A percentile compares a stretch with the other conserved stretches of the same genome.
These are phyloP conservation scores for Bovichtus variegatus DNA, from an alignment of 2,797 vertebrate species.

Conservation along the genomic window DNA sequence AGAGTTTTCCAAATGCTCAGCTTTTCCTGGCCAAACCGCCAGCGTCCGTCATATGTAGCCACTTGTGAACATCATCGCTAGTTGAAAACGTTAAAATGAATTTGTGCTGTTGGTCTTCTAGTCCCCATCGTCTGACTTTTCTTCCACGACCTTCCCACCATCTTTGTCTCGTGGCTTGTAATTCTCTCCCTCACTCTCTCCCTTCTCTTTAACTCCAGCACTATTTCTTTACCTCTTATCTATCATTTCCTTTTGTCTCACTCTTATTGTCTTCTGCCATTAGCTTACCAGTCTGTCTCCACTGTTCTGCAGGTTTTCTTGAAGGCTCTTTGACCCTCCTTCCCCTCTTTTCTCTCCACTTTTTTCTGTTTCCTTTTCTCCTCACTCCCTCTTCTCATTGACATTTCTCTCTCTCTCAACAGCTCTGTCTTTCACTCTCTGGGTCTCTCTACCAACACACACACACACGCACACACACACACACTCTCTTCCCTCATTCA, in stretches of 20 bases:
- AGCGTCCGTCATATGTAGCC: neutral
- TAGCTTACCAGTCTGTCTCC: conserved; percentile 56
- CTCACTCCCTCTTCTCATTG: conserved; percentile 44
- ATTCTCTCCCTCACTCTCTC: conserved; percentile 52
- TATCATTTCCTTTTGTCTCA: conserved; percentile 68
- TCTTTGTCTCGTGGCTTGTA: conserved; percentile 43
- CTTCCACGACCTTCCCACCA: conserved; percentile 42
- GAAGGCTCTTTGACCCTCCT: conserved; percentile 55
- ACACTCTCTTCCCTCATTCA: conserved; percentile 71
- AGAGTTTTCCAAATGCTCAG: conserved; percentile 2
- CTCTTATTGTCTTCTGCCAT: conserved; percentile 66
- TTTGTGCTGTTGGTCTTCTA: conserved; percentile 15
- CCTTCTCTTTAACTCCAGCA: conserved; percentile 43
- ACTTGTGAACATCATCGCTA: neutral
- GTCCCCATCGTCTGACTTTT: conserved; percentile 17
- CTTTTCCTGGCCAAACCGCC: neutral
- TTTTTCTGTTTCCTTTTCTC: conserved; percentile 31
- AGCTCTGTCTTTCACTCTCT: conserved; percentile 41
- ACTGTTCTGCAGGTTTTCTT: conserved; percentile 50
- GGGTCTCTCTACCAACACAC: conserved; percentile 48
- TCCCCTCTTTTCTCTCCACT: conserved; percentile 21
- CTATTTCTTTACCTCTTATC: conserved; percentile 57
- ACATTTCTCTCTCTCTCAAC: conserved; percentile 48
- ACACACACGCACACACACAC: conserved; percentile 18
- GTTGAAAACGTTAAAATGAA: conserved; percentile 3